These are phyloP conservation scores for Siniperca chuatsi DNA, from an alignment of 2,113 vertebrate species.

Conservation along the genomic window DNA sequence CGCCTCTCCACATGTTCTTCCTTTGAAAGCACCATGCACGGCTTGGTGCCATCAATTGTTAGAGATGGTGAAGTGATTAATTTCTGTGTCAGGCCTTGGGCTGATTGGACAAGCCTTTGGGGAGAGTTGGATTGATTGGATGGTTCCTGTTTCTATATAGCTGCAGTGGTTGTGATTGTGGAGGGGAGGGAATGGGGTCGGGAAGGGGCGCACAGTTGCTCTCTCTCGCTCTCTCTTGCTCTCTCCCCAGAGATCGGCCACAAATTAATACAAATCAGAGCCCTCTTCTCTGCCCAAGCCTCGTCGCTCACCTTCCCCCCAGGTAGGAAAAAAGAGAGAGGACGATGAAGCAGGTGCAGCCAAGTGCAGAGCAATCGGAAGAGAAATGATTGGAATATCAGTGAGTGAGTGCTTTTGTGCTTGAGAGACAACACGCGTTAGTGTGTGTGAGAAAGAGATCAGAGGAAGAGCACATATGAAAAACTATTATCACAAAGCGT, in stretches of 20 bases:
- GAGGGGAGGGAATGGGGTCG: not conserved
- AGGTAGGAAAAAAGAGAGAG: slow-evolving; percentile 69
- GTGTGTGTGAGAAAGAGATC: not conserved
- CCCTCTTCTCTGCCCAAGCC: slow-evolving; percentile 58
- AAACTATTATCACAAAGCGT: slow-evolving; percentile 50
- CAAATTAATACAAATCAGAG: slow-evolving; percentile 82
- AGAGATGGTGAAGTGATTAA: slow-evolving; percentile 77
- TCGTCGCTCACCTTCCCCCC: slow-evolving; percentile 78
- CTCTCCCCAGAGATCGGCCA: slow-evolving; percentile 68
- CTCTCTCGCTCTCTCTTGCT: slow-evolving; percentile 24
- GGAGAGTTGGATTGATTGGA: slow-evolving; percentile 78
- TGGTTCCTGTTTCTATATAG: slow-evolving; percentile 65
- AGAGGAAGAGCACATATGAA: slow-evolving; percentile 34
- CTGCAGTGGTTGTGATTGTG: slow-evolving; percentile 36
- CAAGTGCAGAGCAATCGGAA: slow-evolving; percentile 76
- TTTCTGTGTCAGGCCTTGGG: slow-evolving; percentile 70
- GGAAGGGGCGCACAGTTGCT: not conserved
- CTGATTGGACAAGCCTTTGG: slow-evolving; percentile 81
- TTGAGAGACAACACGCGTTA: slow-evolving; percentile 34
- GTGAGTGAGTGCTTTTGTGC: slow-evolving; percentile 63
- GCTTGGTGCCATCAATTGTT: slow-evolving; percentile 71
- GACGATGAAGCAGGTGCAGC: slow-evolving; percentile 80
- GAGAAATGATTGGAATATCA: slow-evolving; percentile 81
- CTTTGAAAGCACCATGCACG: slow-evolving; percentile 52
- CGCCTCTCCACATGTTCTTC: slow-evolving; percentile 39